phyloP scores from a whole-genome alignment of 2,888 invertebrate genomes.

The Apomyelois bistriatella region DNA sequence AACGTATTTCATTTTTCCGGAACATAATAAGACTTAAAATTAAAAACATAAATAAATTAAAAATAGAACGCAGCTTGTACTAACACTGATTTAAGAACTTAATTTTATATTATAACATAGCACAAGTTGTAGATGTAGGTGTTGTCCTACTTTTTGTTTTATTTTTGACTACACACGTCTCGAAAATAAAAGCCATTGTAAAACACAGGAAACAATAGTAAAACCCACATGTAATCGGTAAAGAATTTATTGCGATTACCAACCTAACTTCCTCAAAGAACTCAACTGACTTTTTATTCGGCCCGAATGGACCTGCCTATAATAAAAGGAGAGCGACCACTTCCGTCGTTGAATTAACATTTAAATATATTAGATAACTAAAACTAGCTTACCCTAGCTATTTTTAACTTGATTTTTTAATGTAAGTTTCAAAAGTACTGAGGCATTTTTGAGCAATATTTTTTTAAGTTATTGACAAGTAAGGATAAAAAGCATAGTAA shows the following conservation, averaged over 20 bases:
- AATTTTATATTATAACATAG: neutral
- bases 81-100: no score
- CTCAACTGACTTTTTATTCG: slow-evolving; percentile 2
- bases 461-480: no score
- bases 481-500: no score
- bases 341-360: slow-evolving; percentile 2
- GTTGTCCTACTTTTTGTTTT: neutral
- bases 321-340: slow-evolving; percentile 4
- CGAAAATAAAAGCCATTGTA: slow-evolving; percentile 3
- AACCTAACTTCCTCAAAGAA: slow-evolving; percentile 10
- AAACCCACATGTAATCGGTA: slow-evolving; percentile 7
- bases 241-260: slow-evolving; percentile 13
- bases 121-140: neutral
- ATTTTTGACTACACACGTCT: neutral
- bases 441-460: no score
- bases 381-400: no score
- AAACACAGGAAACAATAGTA: slow-evolving; percentile 9
- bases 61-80: no score
- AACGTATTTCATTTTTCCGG: no score
- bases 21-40: no score
- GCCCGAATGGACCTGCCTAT: slow-evolving; percentile 1
- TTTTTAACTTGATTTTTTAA: no score
- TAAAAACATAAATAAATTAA: no score
- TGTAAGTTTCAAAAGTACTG: no score
- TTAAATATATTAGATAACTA: no score